Percentiles rank a stretch among this genome's conserved stretches.
Evolutionary conservation across 2,113 vertebrate genomes (phyloP).

Genomic region (Eurystomus gularis): DNA sequence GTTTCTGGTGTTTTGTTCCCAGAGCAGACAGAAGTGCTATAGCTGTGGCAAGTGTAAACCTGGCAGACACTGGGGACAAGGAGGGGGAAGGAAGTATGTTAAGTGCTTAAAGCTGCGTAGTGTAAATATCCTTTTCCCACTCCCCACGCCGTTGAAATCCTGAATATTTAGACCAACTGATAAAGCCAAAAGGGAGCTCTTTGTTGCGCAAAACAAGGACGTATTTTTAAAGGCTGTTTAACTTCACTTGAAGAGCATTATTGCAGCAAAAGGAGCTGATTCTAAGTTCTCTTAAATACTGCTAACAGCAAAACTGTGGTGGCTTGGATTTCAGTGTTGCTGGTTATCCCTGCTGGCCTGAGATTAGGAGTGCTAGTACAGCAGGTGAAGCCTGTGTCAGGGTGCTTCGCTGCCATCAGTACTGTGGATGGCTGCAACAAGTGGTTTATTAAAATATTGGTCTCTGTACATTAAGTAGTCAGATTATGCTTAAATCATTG

Average conservation of each 20-base stretch:
- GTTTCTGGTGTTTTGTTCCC: slow-evolving; percentile 32
- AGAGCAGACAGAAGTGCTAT: slow-evolving; percentile 10
- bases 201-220: not conserved
- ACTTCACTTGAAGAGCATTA: not conserved
- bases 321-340: not conserved
- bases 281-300: not conserved
- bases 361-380: not conserved
- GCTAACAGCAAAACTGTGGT: not conserved
- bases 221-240: not conserved
- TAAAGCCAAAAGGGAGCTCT: slow-evolving; percentile 23
- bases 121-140: slow-evolving; percentile 59
- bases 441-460: not conserved
- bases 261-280: not conserved
- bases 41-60: not conserved
- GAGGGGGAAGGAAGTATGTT: slow-evolving; percentile 28
- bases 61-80: not conserved
- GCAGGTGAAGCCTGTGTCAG: not conserved
- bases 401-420: fast-evolving
- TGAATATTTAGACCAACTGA: not conserved
- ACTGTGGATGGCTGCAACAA: not conserved
- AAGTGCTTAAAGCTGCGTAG: slow-evolving; percentile 7
- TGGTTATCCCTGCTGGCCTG: not conserved
- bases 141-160: not conserved
- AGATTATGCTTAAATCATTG: not conserved
- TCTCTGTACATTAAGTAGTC: not conserved